These are phyloP conservation scores for Acleris emargana DNA, from an alignment of 2,888 invertebrate species.

Conservation along the genomic window DNA sequence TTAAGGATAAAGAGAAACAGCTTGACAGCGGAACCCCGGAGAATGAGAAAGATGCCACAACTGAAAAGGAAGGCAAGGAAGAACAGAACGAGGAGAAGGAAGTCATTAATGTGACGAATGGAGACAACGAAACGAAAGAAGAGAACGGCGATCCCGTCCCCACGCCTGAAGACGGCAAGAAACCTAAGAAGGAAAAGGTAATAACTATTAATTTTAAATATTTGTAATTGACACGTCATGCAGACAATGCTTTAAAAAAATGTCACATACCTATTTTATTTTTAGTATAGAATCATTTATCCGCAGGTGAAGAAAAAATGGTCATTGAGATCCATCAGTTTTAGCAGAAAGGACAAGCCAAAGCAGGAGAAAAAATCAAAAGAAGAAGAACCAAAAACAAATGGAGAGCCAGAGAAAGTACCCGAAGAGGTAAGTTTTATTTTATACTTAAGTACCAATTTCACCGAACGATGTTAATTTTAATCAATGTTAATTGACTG, in stretches of 20 bases:
- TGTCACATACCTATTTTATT: neutral
- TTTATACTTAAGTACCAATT: too few species aligned
- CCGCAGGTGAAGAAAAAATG: slow-evolving; percentile 92
- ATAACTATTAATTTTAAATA: slow-evolving; percentile 1
- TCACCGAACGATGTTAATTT: too few species aligned
- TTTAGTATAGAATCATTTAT: neutral
- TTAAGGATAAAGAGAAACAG: slow-evolving; percentile 85
- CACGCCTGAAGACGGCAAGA: slow-evolving; percentile 79
- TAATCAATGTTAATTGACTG: too few species aligned
- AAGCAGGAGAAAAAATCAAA: slow-evolving; percentile 89
- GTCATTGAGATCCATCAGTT: slow-evolving; percentile 94
- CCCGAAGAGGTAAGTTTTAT: slow-evolving; percentile 84
- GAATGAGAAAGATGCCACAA: slow-evolving; percentile 87
- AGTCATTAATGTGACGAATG: slow-evolving; percentile 65
- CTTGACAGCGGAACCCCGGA: slow-evolving; percentile 83
- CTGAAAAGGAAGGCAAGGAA: slow-evolving; percentile 84
- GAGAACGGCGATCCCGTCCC: slow-evolving; percentile 69
- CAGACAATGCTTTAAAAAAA: neutral
- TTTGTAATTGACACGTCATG: neutral
- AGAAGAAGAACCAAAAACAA: slow-evolving; percentile 82
- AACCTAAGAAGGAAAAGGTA: slow-evolving; percentile 87
- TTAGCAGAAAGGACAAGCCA: slow-evolving; percentile 93
- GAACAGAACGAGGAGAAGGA: slow-evolving; percentile 62
- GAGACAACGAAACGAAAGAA: slow-evolving; percentile 71
- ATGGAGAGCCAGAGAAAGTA: slow-evolving; percentile 85